A percentile compares a stretch with the other conserved stretches of the same genome.
These are phyloP conservation scores for Drosophila kepulauana DNA, from an alignment of 1,140 invertebrate species.

Conservation along the genomic window DNA sequence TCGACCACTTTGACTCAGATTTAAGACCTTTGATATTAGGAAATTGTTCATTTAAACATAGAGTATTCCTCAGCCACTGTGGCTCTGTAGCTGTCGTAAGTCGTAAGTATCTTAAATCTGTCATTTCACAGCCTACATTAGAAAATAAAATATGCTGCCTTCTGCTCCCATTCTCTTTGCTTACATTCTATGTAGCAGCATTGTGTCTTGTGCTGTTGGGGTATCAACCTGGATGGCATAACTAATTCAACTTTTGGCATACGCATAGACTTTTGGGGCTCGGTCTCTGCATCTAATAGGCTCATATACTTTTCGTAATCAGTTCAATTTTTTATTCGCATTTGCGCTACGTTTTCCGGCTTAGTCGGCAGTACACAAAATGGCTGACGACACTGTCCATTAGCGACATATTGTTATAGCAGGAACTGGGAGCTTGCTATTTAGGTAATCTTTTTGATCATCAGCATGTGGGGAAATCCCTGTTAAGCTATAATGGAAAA, in stretches of 20 bases:
- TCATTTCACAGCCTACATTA: conserved; percentile 66
- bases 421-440: conserved; percentile 26
- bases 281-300: conserved; percentile 70
- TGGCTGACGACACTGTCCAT: conserved; percentile 51
- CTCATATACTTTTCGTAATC: conserved; percentile 74
- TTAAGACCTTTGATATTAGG: too few relatives aligned
- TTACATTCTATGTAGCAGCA: conserved; percentile 38
- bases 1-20: too few relatives aligned
- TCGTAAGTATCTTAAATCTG: conserved; percentile 58
- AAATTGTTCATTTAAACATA: not conserved
- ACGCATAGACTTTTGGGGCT: conserved; percentile 25
- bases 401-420: conserved; percentile 62
- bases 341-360: conserved; percentile 56
- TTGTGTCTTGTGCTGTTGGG: conserved; percentile 4
- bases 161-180: conserved; percentile 26
- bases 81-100: not conserved
- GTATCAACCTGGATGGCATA: conserved; percentile 58
- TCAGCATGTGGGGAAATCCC: not conserved
- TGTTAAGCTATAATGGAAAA: not conserved
- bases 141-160: conserved; percentile 75
- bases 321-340: conserved; percentile 79
- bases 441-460: conserved; percentile 65
- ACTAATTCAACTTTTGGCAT: conserved; percentile 67
- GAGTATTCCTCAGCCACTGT: conserved; percentile 5
- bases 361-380: conserved; percentile 48